phyloP scores from a whole-genome alignment of 2,888 invertebrate species.

The Spodoptera picta region DNA sequence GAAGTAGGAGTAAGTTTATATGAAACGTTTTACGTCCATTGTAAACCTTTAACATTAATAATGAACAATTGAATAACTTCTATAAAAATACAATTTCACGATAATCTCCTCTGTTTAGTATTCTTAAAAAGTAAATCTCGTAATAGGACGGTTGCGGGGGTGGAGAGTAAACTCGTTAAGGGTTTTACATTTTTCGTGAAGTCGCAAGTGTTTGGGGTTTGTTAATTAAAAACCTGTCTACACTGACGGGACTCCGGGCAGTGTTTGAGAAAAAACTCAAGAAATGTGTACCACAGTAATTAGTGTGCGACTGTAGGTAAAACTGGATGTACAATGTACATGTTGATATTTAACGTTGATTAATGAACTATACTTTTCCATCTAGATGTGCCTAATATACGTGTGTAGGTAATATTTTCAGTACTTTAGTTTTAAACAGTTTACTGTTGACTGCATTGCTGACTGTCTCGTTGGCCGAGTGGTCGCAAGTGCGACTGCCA shows the following conservation, averaged over 20 bases:
- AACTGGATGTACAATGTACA: background rate
- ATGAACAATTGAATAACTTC: too few relatives aligned
- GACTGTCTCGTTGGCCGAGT: too few relatives aligned
- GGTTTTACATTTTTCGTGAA: conserved; percentile 56
- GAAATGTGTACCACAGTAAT: conserved; percentile 52
- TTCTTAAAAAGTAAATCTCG: conserved; percentile 27
- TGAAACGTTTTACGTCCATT: too few relatives aligned
- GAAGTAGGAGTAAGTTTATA: too few relatives aligned
- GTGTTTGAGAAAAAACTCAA: conserved; percentile 53
- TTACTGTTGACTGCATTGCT: too few relatives aligned
- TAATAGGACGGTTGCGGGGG: conserved; percentile 27
- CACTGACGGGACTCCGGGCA: conserved; percentile 48
- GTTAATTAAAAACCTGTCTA: conserved; percentile 67
- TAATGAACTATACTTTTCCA: too few relatives aligned
- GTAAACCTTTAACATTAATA: too few relatives aligned
- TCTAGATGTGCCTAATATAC: too few relatives aligned
- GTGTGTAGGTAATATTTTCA: too few relatives aligned
- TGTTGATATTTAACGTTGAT: conserved; percentile 13
- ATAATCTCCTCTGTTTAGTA: background rate
- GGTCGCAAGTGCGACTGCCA: too few relatives aligned
- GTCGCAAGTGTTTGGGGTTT: conserved; percentile 62
- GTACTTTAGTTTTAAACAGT: too few relatives aligned
- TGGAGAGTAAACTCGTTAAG: conserved; percentile 64
- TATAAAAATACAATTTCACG: background rate
- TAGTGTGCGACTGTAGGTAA: conserved; percentile 38